These are phyloP conservation scores for Chiridota heheva DNA, from an alignment of 35 echinoderm and acorn worm genomes.

Conservation along the genomic window DNA sequence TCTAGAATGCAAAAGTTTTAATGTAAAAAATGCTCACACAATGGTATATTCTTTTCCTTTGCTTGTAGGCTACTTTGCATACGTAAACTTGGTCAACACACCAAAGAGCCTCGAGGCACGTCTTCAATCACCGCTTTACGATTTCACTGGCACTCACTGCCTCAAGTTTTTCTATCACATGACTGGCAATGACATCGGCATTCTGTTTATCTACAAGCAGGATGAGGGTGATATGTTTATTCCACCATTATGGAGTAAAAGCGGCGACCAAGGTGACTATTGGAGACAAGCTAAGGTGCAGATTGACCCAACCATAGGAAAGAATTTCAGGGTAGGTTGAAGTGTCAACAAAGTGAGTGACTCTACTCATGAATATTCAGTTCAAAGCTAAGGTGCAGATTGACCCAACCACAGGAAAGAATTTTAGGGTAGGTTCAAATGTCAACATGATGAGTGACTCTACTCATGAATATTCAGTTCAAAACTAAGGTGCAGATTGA, in stretches of 20 bases:
- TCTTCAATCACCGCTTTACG: conserved; percentile 16
- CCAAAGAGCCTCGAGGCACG: conserved; percentile 10
- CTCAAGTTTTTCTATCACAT: conserved; percentile 52
- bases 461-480: too few species aligned
- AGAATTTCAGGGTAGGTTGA: conserved; percentile 37
- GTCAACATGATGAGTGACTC: too few species aligned
- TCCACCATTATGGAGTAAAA: conserved; percentile 21
- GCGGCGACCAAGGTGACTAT: conserved; percentile 36
- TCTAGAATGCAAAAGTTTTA: too few species aligned
- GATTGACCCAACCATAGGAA: conserved; percentile 4
- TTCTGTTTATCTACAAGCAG: conserved; percentile 35
- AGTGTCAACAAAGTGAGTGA: too few species aligned
- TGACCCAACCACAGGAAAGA: not conserved
- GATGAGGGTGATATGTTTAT: conserved; percentile 44
- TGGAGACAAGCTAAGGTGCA: conserved; percentile 44
- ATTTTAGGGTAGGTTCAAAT: conserved; percentile 45
- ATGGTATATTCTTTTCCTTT: too few species aligned
- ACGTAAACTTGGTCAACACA: conserved; percentile 1
- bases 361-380: too few species aligned
- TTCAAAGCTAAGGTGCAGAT: conserved; percentile 34
- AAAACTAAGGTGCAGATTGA: conserved; percentile 26
- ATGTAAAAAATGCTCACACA: too few species aligned
- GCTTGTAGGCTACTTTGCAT: conserved; percentile 26
- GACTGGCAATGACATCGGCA: conserved; percentile 31
- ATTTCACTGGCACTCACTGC: conserved; percentile 20